A percentile compares a stretch with the other conserved stretches of the same genome.
Conservation (phyloP, 2,888 invertebrate species). For the Rhyacophila evoluta region DNA sequence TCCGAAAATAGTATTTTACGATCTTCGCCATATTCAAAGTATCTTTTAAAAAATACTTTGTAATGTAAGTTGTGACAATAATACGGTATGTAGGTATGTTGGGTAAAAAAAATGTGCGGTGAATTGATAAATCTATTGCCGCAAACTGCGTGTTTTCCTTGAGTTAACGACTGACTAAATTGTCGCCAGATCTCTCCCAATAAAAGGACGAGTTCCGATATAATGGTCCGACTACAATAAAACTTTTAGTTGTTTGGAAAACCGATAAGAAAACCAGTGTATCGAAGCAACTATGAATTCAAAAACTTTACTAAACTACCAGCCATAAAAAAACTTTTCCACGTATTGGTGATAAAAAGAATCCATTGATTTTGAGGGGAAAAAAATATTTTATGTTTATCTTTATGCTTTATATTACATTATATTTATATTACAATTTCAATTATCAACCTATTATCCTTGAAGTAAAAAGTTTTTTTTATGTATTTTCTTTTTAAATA, state of each 20-base stretch:
- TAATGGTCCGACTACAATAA: not conserved
- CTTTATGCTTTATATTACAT: no score
- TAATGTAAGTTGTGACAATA: no score
- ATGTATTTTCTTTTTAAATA: no score
- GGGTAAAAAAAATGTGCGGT: not conserved
- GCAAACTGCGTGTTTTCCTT: not conserved
- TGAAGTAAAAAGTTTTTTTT: not conserved
- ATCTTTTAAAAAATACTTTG: no score
- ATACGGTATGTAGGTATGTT: no score
- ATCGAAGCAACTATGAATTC: not conserved
- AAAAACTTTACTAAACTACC: not conserved
- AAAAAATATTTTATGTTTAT: not conserved
- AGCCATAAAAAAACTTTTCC: not conserved
- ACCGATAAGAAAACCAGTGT: constrained; percentile 13
- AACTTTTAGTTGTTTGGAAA: constrained; percentile 11
- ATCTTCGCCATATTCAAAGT: no score
- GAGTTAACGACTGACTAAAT: not conserved
- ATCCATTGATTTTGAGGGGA: not conserved
- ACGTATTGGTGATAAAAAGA: not conserved
- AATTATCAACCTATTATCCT: not conserved
- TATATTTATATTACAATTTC: no score
- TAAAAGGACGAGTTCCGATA: not conserved
- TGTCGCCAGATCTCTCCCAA: not conserved
- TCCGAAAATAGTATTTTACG: no score
- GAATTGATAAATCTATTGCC: not conserved